A percentile compares a stretch with the other conserved stretches of the same genome.
phyloP scores from a whole-genome alignment of 2,797 vertebrate genomes.

The Pantherophis alleghaniensis region DNA sequence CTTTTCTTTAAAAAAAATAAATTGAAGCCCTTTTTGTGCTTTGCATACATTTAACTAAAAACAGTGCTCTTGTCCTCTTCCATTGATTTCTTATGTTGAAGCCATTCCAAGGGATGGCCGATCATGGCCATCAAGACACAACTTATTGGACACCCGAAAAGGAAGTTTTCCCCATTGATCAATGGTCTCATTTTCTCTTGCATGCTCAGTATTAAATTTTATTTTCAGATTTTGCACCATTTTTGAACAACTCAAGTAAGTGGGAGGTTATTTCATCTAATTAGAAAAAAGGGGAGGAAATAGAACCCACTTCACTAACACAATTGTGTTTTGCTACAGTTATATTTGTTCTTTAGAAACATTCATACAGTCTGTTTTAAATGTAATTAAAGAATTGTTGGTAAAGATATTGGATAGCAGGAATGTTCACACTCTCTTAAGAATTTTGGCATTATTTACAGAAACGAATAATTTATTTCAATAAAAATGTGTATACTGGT shows the following conservation, averaged over 20 bases:
- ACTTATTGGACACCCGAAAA: constrained; percentile 42
- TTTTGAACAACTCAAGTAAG: constrained; percentile 88
- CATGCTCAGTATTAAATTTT: constrained; percentile 80
- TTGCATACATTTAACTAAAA: neutral
- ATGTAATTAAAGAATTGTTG: neutral
- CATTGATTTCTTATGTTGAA: too few species aligned
- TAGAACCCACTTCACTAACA: constrained; percentile 65
- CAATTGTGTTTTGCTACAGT: constrained; percentile 72
- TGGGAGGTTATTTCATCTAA: constrained; percentile 75
- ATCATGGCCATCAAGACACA: constrained; percentile 19
- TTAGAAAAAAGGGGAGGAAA: constrained; percentile 62
- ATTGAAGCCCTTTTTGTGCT: neutral
- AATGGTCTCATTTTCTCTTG: constrained; percentile 43
- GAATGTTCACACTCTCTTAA: neutral
- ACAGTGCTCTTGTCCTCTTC: neutral
- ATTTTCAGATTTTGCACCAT: constrained; percentile 85
- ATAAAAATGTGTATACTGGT: neutral
- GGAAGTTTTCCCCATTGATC: constrained; percentile 24
- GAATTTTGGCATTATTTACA: neutral
- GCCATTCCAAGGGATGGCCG: neutral
- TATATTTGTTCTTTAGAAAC: constrained; percentile 28
- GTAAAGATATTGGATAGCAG: neutral
- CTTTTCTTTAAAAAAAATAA: neutral
- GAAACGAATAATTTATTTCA: neutral
- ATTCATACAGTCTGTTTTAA: neutral